These are phyloP conservation scores for Isaurus tuberculatus DNA, from an alignment of 92 coral and sea anemone genomes.

Conservation along the genomic window DNA sequence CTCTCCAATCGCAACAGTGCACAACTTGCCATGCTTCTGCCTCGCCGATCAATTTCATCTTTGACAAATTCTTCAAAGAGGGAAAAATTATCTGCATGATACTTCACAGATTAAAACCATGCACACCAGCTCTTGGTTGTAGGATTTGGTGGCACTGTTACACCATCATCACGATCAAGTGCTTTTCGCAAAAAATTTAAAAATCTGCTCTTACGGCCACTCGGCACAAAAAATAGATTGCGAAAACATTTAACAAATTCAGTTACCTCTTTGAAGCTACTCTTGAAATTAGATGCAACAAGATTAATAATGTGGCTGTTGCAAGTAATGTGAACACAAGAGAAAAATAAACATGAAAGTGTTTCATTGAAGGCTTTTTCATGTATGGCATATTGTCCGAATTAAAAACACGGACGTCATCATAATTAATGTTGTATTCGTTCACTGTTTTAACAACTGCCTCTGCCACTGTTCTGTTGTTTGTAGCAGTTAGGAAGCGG, in stretches of 20 bases:
- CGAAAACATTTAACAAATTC: slow-evolving; percentile 72
- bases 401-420: slow-evolving; percentile 63
- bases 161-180: neutral
- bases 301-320: slow-evolving; percentile 74
- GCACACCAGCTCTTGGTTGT: slow-evolving; percentile 69
- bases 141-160: slow-evolving; percentile 67
- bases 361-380: slow-evolving; percentile 75
- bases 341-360: slow-evolving; percentile 58
- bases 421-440: slow-evolving; percentile 64
- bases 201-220: slow-evolving; percentile 69
- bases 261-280: slow-evolving; percentile 55
- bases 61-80: slow-evolving; percentile 48
- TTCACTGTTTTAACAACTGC: slow-evolving; percentile 57
- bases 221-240: slow-evolving; percentile 64
- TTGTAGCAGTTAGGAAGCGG: slow-evolving; percentile 50
- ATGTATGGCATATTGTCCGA: slow-evolving; percentile 72
- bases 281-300: slow-evolving; percentile 69
- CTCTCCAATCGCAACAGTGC: slow-evolving; percentile 55
- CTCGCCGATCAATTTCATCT: slow-evolving; percentile 39
- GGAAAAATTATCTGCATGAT: slow-evolving; percentile 47
- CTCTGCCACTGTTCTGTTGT: slow-evolving; percentile 60
- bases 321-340: slow-evolving; percentile 68
- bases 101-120: slow-evolving; percentile 58
- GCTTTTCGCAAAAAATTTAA: neutral
- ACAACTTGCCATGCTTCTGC: slow-evolving; percentile 40